Conservation (phyloP, 2,888 invertebrate genomes). For the Acrobasis consociella region DNA sequence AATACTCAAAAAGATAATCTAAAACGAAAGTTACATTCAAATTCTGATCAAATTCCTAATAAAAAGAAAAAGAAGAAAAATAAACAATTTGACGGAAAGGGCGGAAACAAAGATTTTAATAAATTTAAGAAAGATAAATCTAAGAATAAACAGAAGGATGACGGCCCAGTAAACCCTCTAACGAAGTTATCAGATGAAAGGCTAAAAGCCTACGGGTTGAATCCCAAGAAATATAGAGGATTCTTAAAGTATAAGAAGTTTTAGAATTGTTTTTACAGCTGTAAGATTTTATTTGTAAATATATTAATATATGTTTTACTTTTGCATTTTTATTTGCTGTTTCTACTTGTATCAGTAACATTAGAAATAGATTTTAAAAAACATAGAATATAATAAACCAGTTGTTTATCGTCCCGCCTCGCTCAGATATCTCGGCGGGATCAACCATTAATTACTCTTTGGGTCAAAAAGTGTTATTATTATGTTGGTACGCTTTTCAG, state of each 20-base stretch:
- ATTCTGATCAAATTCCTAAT: conserved; percentile 30
- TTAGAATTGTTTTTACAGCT: conserved; percentile 40
- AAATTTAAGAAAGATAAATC: conserved; percentile 50
- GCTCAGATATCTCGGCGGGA: too few species aligned
- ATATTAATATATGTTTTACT: not conserved
- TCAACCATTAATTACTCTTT: too few species aligned
- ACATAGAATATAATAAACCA: too few species aligned
- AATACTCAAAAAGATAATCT: conserved; percentile 26
- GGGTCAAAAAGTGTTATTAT: too few species aligned
- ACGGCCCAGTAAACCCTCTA: conserved; percentile 56
- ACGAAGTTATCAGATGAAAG: conserved; percentile 88
- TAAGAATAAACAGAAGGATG: conserved; percentile 44
- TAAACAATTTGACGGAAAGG: conserved; percentile 28
- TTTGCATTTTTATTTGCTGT: not conserved
- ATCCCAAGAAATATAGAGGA: conserved; percentile 93
- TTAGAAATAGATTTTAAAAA: too few species aligned
- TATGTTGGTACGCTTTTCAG: too few species aligned
- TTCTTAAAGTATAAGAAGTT: conserved; percentile 87
- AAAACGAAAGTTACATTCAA: conserved; percentile 38
- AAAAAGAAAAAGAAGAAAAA: conserved; percentile 50
- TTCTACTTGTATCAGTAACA: too few species aligned
- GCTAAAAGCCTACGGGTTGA: conserved; percentile 94
- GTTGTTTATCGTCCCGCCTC: too few species aligned
- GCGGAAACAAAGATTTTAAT: conserved; percentile 38
- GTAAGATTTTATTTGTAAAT: conserved; percentile 15